phyloP scores from a whole-genome alignment of 1,140 invertebrate genomes.

The Cydia pomonella region DNA sequence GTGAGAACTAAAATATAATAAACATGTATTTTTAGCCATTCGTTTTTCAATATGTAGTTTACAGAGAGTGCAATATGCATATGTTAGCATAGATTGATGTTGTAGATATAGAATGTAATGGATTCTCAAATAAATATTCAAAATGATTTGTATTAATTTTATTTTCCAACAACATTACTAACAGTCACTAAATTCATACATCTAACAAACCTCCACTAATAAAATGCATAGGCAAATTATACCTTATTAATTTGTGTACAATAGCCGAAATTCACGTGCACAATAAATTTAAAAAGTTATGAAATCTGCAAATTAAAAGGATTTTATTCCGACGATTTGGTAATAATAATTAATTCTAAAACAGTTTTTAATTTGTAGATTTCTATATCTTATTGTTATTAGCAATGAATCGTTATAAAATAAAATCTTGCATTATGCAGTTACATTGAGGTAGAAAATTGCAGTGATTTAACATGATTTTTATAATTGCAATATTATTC shows the following conservation, averaged over 20 bases:
- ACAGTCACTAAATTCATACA: constrained; percentile 37
- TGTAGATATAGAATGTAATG: constrained; percentile 26
- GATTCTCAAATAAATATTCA: constrained; percentile 41
- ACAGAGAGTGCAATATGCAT: constrained; percentile 12
- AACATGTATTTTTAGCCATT: constrained; percentile 10
- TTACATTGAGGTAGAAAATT: not conserved
- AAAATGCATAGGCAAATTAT: constrained; percentile 25
- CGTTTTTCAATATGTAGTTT: not conserved
- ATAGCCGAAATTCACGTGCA: constrained; percentile 17
- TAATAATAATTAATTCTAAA: not conserved
- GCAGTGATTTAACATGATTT: not conserved
- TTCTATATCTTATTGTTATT: not conserved
- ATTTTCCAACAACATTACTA: constrained; percentile 58
- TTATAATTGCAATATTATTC: too few relatives aligned
- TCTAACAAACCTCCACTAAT: constrained; percentile 37
- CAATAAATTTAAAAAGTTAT: not conserved
- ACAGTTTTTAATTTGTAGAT: not conserved
- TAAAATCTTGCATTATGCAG: constrained; percentile 20
- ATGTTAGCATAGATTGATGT: not conserved
- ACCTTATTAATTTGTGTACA: not conserved
- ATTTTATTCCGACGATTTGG: not conserved
- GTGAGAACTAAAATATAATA: not conserved
- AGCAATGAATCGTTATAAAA: constrained; percentile 38
- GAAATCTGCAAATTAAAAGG: constrained; percentile 15
- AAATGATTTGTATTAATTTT: constrained; percentile 40